These are phyloP conservation scores for Solea solea DNA, from an alignment of 2,113 vertebrate species.

Conservation along the genomic window DNA sequence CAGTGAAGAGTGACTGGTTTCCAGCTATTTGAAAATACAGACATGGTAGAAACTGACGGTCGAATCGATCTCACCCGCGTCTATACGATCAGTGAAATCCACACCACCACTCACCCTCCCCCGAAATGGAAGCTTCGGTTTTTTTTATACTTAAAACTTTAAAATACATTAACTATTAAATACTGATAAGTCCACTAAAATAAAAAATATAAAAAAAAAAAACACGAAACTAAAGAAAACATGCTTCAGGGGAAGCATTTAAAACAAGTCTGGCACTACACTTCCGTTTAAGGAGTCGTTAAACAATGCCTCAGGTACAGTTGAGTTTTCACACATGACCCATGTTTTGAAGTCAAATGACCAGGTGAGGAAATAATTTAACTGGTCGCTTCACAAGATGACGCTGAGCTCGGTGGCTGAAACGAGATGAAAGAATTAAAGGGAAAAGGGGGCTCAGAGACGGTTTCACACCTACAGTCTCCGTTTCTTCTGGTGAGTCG, in stretches of 20 bases:
- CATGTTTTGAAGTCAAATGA: constrained; percentile 40
- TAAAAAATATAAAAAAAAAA: constrained; percentile 50
- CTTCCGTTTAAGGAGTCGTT: constrained; percentile 24
- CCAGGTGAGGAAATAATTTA: constrained; percentile 10
- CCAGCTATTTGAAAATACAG: constrained; percentile 40
- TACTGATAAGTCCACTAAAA: constrained; percentile 81
- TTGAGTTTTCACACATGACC: constrained; percentile 7
- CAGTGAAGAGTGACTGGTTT: constrained; percentile 64
- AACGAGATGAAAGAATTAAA: background rate
- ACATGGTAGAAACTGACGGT: constrained; percentile 11
- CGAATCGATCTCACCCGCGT: constrained; percentile 12
- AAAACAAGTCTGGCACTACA: constrained; percentile 58
- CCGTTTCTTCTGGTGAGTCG: background rate
- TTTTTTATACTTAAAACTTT: constrained; percentile 65
- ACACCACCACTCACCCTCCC: constrained; percentile 31
- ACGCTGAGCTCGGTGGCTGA: constrained; percentile 12
- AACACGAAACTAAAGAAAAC: constrained; percentile 22
- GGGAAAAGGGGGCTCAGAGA: background rate
- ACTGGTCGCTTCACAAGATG: constrained; percentile 15
- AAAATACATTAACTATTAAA: constrained; percentile 80
- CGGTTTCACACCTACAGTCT: background rate
- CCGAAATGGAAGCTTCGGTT: constrained; percentile 66
- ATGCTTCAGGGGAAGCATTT: constrained; percentile 51
- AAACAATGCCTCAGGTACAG: constrained; percentile 34
- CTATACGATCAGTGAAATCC: constrained; percentile 14